These are phyloP conservation scores for Meiosimyza platycephala DNA, from an alignment of 2,888 invertebrate species.

Conservation along the genomic window DNA sequence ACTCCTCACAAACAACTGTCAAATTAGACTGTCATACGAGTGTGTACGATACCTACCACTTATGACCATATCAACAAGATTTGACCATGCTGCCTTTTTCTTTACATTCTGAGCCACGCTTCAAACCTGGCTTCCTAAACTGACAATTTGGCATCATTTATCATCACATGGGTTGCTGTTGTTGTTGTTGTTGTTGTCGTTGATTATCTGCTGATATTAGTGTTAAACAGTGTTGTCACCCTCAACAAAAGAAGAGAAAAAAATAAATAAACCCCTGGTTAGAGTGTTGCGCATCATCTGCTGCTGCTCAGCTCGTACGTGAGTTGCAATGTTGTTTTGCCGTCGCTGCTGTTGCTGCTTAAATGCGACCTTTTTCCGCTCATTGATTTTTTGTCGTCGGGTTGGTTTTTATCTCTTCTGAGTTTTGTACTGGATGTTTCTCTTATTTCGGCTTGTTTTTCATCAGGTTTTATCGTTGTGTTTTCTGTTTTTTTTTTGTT, in stretches of 20 bases:
- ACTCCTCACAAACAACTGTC: constrained; percentile 38
- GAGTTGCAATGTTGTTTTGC: constrained; percentile 28
- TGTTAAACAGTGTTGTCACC: constrained; percentile 25
- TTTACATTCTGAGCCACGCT: constrained; percentile 11
- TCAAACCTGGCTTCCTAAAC: constrained; percentile 19
- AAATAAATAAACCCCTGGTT: not conserved
- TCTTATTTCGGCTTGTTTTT: constrained; percentile 5
- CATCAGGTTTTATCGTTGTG: constrained; percentile 6
- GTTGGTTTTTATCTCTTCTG: constrained; percentile 2
- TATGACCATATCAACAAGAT: too few species aligned
- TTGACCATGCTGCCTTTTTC: not conserved
- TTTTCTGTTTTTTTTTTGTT: constrained; percentile 6
- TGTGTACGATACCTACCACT: too few species aligned
- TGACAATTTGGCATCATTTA: constrained; percentile 33
- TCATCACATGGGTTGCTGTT: constrained; percentile 10
- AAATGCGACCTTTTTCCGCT: constrained; percentile 43
- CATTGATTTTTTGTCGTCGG: constrained; percentile 40
- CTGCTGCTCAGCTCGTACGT: not conserved
- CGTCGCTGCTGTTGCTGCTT: constrained; percentile 25
- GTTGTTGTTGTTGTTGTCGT: too few species aligned
- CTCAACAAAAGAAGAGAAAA: constrained; percentile 12
- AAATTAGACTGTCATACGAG: constrained; percentile 33
- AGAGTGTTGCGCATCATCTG: constrained; percentile 2
- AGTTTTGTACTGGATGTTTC: constrained; percentile 1
- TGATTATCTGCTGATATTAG: constrained; percentile 18